phyloP scores from a whole-genome alignment of 2,888 invertebrate genomes.

The Smittia sp. region DNA sequence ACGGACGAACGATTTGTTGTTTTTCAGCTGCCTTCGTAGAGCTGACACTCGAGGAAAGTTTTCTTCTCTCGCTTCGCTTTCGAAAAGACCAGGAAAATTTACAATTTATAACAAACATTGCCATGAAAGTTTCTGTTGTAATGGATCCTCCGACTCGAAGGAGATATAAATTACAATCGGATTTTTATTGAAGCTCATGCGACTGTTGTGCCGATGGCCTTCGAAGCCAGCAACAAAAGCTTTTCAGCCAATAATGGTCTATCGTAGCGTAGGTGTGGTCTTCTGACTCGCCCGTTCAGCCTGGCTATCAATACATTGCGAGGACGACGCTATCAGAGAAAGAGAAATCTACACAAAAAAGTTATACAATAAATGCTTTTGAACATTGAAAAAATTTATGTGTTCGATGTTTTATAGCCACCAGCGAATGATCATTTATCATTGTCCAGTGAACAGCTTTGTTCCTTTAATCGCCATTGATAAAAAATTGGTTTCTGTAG shows the following conservation, averaged over 20 bases:
- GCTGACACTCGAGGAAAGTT: not conserved
- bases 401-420: not conserved
- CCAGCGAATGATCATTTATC: slow-evolving; percentile 35
- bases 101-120: not conserved
- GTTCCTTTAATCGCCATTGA: slow-evolving; percentile 22
- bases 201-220: slow-evolving; percentile 12
- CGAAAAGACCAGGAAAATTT: not conserved
- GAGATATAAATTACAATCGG: slow-evolving; percentile 4
- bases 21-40: not conserved
- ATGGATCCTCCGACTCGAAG: slow-evolving; percentile 5
- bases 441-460: slow-evolving; percentile 13
- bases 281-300: not conserved
- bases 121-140: not conserved
- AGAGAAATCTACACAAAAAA: not conserved
- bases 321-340: not conserved
- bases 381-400: slow-evolving; percentile 12
- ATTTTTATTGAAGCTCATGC: not conserved
- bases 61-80: slow-evolving; percentile 7
- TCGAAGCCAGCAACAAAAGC: not conserved
- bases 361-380: slow-evolving; percentile 9
- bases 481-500: slow-evolving; percentile 20
- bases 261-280: slow-evolving; percentile 34
- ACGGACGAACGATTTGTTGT: not conserved
- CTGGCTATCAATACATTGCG: slow-evolving; percentile 5
- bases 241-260: slow-evolving; percentile 19